phyloP scores from a whole-genome alignment of 2,113 vertebrate species.

The Ochotona curzoniae region DNA sequence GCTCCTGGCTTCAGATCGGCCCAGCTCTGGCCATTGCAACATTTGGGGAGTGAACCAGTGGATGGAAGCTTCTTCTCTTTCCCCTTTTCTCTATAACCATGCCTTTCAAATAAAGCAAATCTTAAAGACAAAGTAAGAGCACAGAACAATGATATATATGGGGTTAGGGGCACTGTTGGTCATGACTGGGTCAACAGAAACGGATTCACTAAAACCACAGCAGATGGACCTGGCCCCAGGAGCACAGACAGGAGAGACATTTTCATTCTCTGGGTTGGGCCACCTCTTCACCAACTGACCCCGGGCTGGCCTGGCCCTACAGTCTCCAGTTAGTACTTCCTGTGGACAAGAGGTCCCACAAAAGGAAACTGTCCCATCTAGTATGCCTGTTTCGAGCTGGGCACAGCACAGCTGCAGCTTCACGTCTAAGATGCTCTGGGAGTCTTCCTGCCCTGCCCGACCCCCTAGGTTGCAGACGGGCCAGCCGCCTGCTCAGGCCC shows the following conservation, averaged over 20 bases:
- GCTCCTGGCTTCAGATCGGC: too few species aligned
- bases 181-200: background rate
- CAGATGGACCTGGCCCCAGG: background rate
- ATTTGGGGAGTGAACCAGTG: too few species aligned
- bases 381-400: background rate
- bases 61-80: too few species aligned
- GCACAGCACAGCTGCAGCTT: background rate
- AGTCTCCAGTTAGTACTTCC: background rate
- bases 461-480: background rate
- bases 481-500: background rate
- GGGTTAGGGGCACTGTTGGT: background rate
- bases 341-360: background rate
- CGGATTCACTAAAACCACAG: background rate
- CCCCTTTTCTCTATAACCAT: too few species aligned
- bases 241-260: background rate
- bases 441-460: background rate
- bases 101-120: too few species aligned
- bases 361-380: too few species aligned
- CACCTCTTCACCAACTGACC: background rate
- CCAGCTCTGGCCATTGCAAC: too few species aligned
- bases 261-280: rapidly evolving
- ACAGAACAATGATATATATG: background rate
- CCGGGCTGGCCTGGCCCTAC: background rate
- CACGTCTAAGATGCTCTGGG: too few species aligned
- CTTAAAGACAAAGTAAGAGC: background rate